phyloP scores from a whole-genome alignment of 1,140 invertebrate species.

The Achatina immaculata region DNA sequence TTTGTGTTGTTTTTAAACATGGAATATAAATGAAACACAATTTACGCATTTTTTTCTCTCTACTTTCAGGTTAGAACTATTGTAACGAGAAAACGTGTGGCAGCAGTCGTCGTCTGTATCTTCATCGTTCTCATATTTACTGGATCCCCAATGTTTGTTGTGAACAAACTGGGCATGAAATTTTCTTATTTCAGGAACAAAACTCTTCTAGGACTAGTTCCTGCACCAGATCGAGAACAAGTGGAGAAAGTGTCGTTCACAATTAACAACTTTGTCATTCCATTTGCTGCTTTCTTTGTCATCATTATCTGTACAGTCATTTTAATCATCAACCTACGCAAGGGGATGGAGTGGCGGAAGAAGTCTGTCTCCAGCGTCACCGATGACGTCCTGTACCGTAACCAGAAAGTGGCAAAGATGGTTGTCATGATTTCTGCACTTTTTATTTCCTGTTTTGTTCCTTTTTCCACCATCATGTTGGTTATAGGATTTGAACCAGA shows the following conservation, averaged over 20 bases:
- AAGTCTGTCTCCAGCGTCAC: background rate
- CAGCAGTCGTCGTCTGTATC: background rate
- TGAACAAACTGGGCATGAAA: background rate
- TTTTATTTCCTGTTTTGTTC: background rate
- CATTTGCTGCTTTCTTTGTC: background rate
- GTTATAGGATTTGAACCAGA: background rate
- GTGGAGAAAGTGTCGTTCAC: slow-evolving; percentile 6
- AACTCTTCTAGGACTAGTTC: background rate
- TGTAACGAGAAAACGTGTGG: too few species aligned
- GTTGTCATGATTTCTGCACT: too few species aligned
- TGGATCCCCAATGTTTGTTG: background rate
- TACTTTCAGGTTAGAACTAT: too few species aligned
- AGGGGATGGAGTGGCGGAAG: background rate
- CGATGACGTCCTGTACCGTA: background rate
- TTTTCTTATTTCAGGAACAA: slow-evolving; percentile 1
- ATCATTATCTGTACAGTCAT: background rate
- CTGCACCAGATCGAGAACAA: background rate
- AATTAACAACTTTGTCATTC: slow-evolving; percentile 12
- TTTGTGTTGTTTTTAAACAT: too few species aligned
- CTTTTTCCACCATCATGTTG: background rate
- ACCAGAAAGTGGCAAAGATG: slow-evolving; percentile 14
- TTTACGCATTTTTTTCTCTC: too few species aligned
- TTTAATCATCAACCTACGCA: background rate
- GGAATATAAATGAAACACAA: too few species aligned
- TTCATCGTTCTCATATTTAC: background rate